These are phyloP conservation scores for Chouioia cunea DNA, from an alignment of 2,888 invertebrate genomes.

Conservation along the genomic window DNA sequence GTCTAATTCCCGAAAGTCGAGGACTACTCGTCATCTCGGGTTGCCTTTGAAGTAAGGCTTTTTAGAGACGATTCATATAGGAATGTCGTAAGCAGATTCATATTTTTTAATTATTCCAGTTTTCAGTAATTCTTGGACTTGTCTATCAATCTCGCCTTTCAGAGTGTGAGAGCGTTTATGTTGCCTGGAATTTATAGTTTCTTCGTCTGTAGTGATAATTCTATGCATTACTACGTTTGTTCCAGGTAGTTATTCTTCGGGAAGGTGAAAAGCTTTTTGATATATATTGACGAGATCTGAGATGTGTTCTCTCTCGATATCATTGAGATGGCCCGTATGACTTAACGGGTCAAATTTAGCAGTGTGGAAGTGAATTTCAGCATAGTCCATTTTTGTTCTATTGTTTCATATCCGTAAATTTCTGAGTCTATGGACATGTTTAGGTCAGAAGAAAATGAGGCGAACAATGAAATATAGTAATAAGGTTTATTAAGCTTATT, in stretches of 20 bases:
- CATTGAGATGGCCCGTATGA: neutral
- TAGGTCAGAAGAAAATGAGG: no score
- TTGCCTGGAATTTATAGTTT: constrained; percentile 22
- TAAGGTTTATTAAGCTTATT: no score
- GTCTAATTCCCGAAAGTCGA: constrained; percentile 9
- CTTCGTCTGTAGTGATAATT: constrained; percentile 27
- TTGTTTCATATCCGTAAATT: no score
- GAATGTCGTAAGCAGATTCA: no score
- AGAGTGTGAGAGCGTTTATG: constrained; percentile 23
- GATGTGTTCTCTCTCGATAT: constrained; percentile 11
- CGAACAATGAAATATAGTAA: no score
- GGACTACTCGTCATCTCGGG: constrained; percentile 19
- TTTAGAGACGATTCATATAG: no score
- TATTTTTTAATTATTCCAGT: no score
- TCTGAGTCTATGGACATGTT: no score
- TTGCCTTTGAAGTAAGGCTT: constrained; percentile 11
- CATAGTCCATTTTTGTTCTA: neutral
- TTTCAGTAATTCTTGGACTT: no score
- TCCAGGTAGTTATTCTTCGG: constrained; percentile 23
- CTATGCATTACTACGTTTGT: constrained; percentile 30
- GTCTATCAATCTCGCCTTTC: constrained; percentile 27
- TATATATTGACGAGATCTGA: no score
- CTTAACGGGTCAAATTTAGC: neutral
- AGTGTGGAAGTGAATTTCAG: neutral
- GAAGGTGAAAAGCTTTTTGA: constrained; percentile 27